Evolutionary conservation across 2,888 invertebrate genomes (phyloP), one percentile per base, ranked within the genome.

Genomic region (Pammene fasciana): DNA sequence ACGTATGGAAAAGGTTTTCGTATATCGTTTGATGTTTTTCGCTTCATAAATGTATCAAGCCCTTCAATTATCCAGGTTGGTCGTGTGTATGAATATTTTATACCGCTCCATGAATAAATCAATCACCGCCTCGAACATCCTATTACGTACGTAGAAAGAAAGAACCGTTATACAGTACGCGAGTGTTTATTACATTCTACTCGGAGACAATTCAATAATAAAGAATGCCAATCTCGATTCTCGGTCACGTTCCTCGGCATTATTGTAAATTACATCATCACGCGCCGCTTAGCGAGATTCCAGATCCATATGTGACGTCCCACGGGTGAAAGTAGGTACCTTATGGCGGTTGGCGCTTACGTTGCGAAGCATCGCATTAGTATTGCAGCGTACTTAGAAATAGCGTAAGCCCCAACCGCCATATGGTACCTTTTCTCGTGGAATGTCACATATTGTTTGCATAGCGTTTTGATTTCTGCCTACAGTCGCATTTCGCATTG

Each of bases 1-100:
- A 38, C n/a, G 13, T 13, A n/a, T 45, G 45, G 54, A 45, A 45
- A 60, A 70, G 59, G 56, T 18, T 67, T 71, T 68, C 70, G 68
- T 67, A 73, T 67, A 72, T 13, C 43, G 9, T 57, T 43, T 57
- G 13, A 57, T 45, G 16, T 50, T 43, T 56, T 50, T 60, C 26
- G 38, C 61, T 6, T 48, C 55, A 48, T 48, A 68, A 56, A 56
- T 56, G n/a, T 73, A 66, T 71, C 11, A 76, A 70, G 16, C 11
- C 64, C 56, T 68, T 72, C 75, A 76, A 77, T 78, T 78, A 77
- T 74, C 73, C 70, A 61, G 72, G 67, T 70, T 74, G 75, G 57
- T 75, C 79, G 77, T 79, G 80, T 76, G 75, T 77, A 78, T 79
- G 82, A 81, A 83, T 82, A 82, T 82, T 80, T 81, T 74, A 81